Evolutionary conservation across 1,140 invertebrate genomes (phyloP).

Genomic region (Agrypnia vestita): DNA sequence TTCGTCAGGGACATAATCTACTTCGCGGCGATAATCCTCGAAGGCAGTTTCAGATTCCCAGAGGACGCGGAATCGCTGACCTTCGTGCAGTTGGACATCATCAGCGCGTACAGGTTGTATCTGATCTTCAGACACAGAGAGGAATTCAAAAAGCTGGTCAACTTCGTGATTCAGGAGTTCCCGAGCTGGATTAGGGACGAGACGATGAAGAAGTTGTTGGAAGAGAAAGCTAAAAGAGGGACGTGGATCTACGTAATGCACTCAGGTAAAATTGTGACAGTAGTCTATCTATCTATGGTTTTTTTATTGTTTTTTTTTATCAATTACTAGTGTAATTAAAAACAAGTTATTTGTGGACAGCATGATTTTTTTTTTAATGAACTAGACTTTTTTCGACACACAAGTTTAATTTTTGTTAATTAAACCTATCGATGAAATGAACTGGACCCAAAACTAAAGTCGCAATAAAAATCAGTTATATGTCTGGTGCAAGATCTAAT

Average conservation of each 20-base stretch:
- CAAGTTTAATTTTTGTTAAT: no score
- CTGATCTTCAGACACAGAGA: conserved; percentile 43
- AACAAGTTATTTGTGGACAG: no score
- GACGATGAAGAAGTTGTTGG: conserved; percentile 17
- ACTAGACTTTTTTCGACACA: no score
- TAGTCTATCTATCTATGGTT: no score
- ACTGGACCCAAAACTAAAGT: no score
- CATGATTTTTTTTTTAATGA: no score
- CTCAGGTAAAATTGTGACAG: conserved; percentile 35
- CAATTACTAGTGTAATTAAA: no score
- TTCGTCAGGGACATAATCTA: conserved; percentile 43
- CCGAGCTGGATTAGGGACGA: conserved; percentile 38
- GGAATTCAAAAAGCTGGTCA: conserved; percentile 33
- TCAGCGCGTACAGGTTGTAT: conserved; percentile 46
- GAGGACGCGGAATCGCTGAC: conserved; percentile 51
- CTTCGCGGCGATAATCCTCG: conserved; percentile 18
- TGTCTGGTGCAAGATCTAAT: no score
- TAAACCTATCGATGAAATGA: no score
- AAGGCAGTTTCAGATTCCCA: conserved; percentile 31
- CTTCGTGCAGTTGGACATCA: conserved; percentile 49
- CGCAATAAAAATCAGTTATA: no score
- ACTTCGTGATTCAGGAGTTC: conserved; percentile 43
- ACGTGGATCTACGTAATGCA: conserved; percentile 48
- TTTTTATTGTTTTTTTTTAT: no score
- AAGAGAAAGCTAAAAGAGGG: conserved; percentile 34